Percentiles rank a stretch among this genome's conserved stretches.
Conservation (phyloP, 1,140 invertebrate genomes). For the Camponotus floridanus region DNA sequence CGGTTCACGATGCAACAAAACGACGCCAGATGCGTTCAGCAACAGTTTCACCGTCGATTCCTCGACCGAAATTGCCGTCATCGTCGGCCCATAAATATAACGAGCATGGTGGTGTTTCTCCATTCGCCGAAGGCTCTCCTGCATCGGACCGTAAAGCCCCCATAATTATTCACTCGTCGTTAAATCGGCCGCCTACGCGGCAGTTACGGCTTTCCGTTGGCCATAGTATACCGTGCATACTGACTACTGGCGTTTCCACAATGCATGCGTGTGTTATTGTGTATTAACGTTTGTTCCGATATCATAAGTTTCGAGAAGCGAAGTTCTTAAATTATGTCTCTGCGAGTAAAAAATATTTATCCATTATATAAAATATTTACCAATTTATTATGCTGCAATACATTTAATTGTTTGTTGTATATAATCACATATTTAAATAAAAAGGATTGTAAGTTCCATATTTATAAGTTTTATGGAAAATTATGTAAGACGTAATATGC, state of each 20-base stretch:
- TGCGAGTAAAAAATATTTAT: not conserved
- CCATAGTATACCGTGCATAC: conserved; percentile 69
- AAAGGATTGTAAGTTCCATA: not conserved
- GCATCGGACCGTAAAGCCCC: conserved; percentile 82
- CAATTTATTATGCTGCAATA: not conserved
- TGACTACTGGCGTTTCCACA: conserved; percentile 72
- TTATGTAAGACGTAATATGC: not conserved
- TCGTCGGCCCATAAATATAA: conserved; percentile 81
- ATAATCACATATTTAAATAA: not conserved
- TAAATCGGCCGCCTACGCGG: conserved; percentile 83
- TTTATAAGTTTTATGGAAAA: not conserved
- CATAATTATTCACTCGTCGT: conserved; percentile 85
- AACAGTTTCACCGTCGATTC: conserved; percentile 72
- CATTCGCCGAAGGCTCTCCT: conserved; percentile 75
- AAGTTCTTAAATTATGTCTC: not conserved
- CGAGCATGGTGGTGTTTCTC: conserved; percentile 67
- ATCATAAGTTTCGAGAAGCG: conserved; percentile 17
- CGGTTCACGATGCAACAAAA: not conserved
- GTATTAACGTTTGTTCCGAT: conserved; percentile 66
- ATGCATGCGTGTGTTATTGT: conserved; percentile 70
- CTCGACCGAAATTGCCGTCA: conserved; percentile 72
- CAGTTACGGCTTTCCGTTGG: conserved; percentile 79
- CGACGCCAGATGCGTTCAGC: conserved; percentile 53
- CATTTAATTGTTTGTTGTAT: not conserved
- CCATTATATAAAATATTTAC: not conserved